Base-by-base conservation (phyloP, 1,140 invertebrate genomes). In the Leptestheria dahalacensis region DNA sequence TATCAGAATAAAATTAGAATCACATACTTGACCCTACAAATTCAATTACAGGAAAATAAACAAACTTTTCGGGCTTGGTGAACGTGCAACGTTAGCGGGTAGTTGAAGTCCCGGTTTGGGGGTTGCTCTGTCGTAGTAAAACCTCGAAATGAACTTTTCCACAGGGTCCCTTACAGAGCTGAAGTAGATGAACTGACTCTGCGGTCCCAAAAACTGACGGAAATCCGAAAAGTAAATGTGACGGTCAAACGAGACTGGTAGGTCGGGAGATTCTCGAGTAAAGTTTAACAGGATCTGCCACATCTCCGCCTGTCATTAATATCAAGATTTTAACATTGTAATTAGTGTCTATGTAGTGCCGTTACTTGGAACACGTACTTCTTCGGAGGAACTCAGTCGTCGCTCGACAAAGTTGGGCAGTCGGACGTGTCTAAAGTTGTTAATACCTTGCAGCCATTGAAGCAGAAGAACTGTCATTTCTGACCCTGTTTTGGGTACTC, bases 161-260 rank as follows among this genome's bases (percentile, higher is more conserved):
- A 55, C 18, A 10, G 53, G 53, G 28, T 55, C 53, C 12, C 53
- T 26, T 29, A 55, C 15, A 20, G 20, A 21, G 26, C 53, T 55
- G 53, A 55, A 55, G 21, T 55, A 55, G 26, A 29, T 29, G 12
- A 28, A 18, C 21, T 20, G 26, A 11, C 23, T 55, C 25, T 33
- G 23, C 1, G 9, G 9, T 9, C 55, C 67, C 57, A 60, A 64
- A 50, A 54, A 55, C 2, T 62, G 64, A 12, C 33, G 15, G 66
- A 84, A 84, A 69, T 84, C 82, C 4, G 82, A 68, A 65, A 83
- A 84, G 65, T 78, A 77, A 1, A 82, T 70, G 63, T 80, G 77
- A 9, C 77, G 72, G 65, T 85, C 81, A 63, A 82, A 82, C 63
- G 74, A 78, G 28, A 81, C 65, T 18, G 79, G 79, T 28, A 80